Conservation (phyloP, 2,888 invertebrate genomes). For the Carcina quercana region DNA sequence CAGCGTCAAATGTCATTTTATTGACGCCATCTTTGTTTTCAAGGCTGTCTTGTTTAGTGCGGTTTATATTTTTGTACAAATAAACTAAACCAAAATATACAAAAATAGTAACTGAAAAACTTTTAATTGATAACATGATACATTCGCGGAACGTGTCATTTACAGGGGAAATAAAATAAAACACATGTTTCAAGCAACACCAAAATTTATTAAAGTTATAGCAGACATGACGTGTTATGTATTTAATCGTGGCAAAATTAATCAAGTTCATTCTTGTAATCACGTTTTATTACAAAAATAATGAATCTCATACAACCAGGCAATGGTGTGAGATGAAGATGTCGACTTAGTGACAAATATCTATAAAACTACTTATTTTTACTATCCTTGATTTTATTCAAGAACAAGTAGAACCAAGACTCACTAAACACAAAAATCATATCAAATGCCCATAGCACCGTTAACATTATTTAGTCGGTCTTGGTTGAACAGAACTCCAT, state of each 20-base stretch:
- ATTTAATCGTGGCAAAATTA: slow-evolving; percentile 20
- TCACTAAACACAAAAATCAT: slow-evolving; percentile 70
- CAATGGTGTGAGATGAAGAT: slow-evolving; percentile 25
- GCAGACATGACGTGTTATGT: slow-evolving; percentile 52
- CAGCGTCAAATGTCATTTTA: too few relatives aligned
- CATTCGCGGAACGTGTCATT: too few relatives aligned
- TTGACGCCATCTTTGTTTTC: too few relatives aligned
- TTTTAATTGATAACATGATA: too few relatives aligned
- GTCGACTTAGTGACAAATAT: slow-evolving; percentile 21
- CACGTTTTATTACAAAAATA: slow-evolving; percentile 14
- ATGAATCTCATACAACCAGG: slow-evolving; percentile 26
- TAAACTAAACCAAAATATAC: too few relatives aligned
- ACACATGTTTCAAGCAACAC: slow-evolving; percentile 49
- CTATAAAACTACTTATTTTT: slow-evolving; percentile 17
- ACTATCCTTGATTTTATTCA: slow-evolving; percentile 42
- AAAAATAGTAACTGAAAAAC: too few relatives aligned
- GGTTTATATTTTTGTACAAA: too few relatives aligned
- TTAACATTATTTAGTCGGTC: slow-evolving; percentile 70
- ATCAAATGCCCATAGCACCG: slow-evolving; percentile 44
- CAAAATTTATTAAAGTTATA: slow-evolving; percentile 54
- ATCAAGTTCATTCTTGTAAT: not conserved
- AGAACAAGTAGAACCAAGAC: slow-evolving; percentile 72
- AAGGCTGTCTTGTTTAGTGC: too few relatives aligned
- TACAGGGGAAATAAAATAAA: slow-evolving; percentile 13
- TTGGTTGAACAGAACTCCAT: slow-evolving; percentile 74